Conservation (phyloP, 1,140 invertebrate genomes). For the Pseudachorutes palmiensis region DNA sequence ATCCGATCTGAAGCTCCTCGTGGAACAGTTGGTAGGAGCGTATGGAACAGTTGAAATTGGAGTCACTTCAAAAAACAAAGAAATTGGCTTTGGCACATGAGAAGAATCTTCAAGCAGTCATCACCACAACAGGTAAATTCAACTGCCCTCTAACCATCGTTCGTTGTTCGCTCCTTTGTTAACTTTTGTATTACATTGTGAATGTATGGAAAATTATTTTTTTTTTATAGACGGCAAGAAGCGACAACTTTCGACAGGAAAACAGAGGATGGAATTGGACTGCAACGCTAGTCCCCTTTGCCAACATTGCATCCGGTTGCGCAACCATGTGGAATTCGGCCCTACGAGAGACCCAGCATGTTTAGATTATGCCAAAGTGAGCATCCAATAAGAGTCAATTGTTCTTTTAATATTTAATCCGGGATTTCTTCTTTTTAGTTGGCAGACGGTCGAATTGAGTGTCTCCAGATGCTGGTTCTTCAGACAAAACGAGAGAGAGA, state of each 20-base stretch:
- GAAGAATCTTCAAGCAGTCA: slow-evolving; percentile 11
- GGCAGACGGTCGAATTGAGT: slow-evolving; percentile 34
- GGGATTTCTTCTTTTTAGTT: slow-evolving; percentile 21
- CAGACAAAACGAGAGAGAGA: slow-evolving; percentile 21
- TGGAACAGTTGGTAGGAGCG: slow-evolving; percentile 29
- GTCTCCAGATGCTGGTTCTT: slow-evolving; percentile 28
- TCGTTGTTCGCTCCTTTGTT: too few species aligned
- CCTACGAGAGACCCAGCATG: slow-evolving; percentile 16
- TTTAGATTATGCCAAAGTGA: slow-evolving; percentile 34
- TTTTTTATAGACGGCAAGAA: background rate
- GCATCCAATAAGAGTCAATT: background rate
- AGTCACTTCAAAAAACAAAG: slow-evolving; percentile 23
- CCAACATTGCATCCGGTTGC: slow-evolving; percentile 28
- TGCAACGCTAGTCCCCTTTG: slow-evolving; percentile 14
- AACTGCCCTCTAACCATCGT: too few species aligned
- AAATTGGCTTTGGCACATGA: slow-evolving; percentile 19
- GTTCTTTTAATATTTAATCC: background rate
- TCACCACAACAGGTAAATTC: slow-evolving; percentile 15
- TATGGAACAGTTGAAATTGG: slow-evolving; percentile 20
- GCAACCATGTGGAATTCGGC: slow-evolving; percentile 30
- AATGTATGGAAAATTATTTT: slow-evolving; percentile 10
- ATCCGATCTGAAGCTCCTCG: slow-evolving; percentile 29
- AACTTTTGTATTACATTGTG: too few species aligned
- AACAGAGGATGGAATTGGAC: slow-evolving; percentile 25
- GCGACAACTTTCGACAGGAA: background rate